Conservation (phyloP, 2,113 vertebrate genomes). For the Herpetotheres cachinnans region DNA sequence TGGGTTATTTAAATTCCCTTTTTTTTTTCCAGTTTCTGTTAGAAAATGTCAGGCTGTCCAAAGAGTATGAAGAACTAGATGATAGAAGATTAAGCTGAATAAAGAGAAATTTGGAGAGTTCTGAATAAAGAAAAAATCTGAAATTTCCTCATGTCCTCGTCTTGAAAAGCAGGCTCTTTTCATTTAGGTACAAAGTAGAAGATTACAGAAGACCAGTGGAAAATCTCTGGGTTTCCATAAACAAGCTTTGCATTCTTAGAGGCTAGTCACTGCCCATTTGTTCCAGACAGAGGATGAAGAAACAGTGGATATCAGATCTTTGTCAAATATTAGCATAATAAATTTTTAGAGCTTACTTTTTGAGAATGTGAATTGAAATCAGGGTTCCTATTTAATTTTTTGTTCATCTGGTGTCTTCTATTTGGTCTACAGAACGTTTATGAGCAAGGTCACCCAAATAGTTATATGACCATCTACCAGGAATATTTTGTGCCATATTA, state of each 20-base stretch:
- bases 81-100: neutral
- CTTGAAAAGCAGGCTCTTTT: neutral
- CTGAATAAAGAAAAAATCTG: neutral
- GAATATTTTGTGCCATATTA: neutral
- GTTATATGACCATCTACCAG: neutral
- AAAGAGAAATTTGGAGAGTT: neutral
- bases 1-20: neutral
- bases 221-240: neutral
- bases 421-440: neutral
- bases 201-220: neutral
- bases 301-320: neutral
- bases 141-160: neutral
- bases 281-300: neutral
- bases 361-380: neutral
- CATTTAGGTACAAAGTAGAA: neutral
- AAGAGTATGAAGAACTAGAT: neutral
- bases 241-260: neutral
- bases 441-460: neutral
- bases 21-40: neutral
- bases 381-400: neutral
- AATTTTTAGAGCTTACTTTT: neutral
- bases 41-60: neutral
- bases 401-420: neutral
- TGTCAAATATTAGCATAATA: neutral
- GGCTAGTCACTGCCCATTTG: neutral